phyloP scores from a whole-genome alignment of 2,113 vertebrate species.

The Pangasianodon hypophthalmus region DNA sequence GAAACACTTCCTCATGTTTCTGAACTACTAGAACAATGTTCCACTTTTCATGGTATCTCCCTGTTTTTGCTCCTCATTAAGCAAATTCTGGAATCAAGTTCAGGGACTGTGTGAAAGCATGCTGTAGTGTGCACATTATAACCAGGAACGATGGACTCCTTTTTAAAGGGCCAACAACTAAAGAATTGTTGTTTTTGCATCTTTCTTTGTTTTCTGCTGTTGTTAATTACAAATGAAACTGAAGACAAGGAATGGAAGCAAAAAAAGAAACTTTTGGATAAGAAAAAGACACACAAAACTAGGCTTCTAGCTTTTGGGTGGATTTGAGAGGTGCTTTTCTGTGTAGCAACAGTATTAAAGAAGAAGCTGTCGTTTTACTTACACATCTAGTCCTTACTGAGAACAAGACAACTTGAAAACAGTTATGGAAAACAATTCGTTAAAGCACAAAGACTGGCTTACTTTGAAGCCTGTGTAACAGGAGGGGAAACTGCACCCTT shows the following conservation, averaged over 20 bases:
- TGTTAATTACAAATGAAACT: neutral
- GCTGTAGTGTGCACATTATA: neutral
- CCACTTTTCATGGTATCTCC: neutral
- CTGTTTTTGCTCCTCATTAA: neutral
- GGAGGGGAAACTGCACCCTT: neutral
- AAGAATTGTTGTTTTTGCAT: neutral
- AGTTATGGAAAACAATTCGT: neutral
- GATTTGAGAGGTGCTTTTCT: neutral
- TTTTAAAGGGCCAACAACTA: slow-evolving; percentile 1
- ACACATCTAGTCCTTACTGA: neutral
- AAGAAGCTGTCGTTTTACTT: slow-evolving; percentile 19
- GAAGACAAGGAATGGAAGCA: neutral
- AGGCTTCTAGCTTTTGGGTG: neutral
- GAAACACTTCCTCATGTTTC: neutral
- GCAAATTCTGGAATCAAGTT: neutral
- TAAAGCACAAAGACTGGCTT: neutral
- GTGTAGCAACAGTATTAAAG: neutral
- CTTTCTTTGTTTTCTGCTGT: slow-evolving; percentile 4
- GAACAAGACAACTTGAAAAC: neutral
- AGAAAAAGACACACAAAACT: slow-evolving; percentile 6
- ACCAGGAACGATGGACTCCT: neutral
- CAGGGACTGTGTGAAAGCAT: neutral
- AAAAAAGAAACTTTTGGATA: neutral
- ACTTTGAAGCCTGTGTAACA: neutral
- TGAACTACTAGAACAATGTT: neutral